These are phyloP conservation scores for Andricus quercusramuli DNA, from an alignment of 2,888 invertebrate genomes.

Conservation along the genomic window DNA sequence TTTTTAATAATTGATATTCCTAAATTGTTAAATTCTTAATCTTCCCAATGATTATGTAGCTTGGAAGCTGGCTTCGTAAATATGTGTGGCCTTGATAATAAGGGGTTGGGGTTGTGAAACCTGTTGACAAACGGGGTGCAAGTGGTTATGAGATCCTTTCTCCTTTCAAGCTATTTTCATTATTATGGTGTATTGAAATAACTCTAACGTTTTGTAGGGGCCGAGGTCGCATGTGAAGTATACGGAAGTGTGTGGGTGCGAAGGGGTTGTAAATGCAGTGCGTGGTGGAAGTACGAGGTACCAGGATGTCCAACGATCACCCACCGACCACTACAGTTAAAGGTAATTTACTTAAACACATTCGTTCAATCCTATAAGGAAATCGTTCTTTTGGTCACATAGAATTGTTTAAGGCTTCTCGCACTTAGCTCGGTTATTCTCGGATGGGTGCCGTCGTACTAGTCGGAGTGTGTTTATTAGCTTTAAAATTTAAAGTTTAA, in stretches of 20 bases:
- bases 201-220: constrained; percentile 57
- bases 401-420: no score
- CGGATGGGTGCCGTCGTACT: no score
- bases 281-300: constrained; percentile 64
- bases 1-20: no score
- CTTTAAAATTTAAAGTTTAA: no score
- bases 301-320: constrained; percentile 71
- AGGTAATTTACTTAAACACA: constrained; percentile 53
- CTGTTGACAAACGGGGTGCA: neutral
- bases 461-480: no score
- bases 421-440: no score
- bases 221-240: constrained; percentile 58
- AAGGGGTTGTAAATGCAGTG: constrained; percentile 64
- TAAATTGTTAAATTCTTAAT: no score
- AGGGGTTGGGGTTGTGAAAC: neutral
- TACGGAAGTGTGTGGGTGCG: constrained; percentile 53
- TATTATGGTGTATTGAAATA: constrained; percentile 23
- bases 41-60: no score
- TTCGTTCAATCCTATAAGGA: neutral
- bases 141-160: neutral
- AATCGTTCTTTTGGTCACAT: no score
- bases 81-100: neutral
- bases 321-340: constrained; percentile 64
- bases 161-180: constrained; percentile 3
- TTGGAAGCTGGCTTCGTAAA: neutral